Percentiles rank a stretch among this genome's conserved stretches.
Evolutionary conservation across 2,888 invertebrate species (phyloP).

Genomic region (Eumacrocentrus americanus): DNA sequence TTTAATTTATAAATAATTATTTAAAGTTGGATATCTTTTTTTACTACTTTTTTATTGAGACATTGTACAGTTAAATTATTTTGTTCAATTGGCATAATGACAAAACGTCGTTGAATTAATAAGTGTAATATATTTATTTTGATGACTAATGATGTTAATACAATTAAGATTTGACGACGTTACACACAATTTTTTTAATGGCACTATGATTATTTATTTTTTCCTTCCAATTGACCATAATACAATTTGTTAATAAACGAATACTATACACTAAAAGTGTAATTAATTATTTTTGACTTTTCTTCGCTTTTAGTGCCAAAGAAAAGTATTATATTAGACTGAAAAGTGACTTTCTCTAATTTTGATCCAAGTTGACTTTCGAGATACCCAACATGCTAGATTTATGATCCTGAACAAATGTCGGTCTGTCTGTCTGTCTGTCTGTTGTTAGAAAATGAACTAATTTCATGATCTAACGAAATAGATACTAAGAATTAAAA

Average conservation of each 20-base stretch:
- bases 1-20: slow-evolving; percentile 3
- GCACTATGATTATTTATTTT: slow-evolving; percentile 19
- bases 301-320: too few species aligned
- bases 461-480: too few species aligned
- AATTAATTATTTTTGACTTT: too few species aligned
- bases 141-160: slow-evolving; percentile 7
- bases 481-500: not conserved
- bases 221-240: too few species aligned
- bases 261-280: too few species aligned
- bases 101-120: not conserved
- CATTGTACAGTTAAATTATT: slow-evolving; percentile 17
- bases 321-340: too few species aligned
- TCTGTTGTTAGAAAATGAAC: not conserved
- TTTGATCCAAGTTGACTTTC: too few species aligned
- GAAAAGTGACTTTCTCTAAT: too few species aligned
- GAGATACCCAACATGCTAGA: too few species aligned
- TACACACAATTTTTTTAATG: slow-evolving; percentile 10
- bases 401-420: too few species aligned
- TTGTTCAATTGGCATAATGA: not conserved
- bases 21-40: not conserved
- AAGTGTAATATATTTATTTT: slow-evolving; percentile 19
- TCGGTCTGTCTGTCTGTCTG: not conserved
- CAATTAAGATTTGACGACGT: not conserved
- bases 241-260: too few species aligned
- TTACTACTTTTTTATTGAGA: not conserved